Base-by-base conservation (phyloP, 2,113 vertebrate genomes). In the Hippocampus comes region DNA sequence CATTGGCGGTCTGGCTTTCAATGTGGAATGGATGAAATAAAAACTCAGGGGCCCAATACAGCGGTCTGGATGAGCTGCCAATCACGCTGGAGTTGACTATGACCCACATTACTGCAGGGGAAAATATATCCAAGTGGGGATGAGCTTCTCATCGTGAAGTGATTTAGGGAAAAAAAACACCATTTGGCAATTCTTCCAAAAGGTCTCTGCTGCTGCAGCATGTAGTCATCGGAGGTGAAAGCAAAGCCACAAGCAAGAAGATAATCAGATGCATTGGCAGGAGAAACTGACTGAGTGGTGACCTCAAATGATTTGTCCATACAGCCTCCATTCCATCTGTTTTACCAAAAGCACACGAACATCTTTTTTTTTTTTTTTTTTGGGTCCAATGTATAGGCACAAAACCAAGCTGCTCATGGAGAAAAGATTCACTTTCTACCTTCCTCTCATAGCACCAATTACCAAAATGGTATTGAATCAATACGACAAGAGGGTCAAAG, bases 71-170 rank as follows among this genome's bases (percentile, higher is more conserved):
- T 15, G 68, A 84, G 56, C 6, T 9, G 68, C 11, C 60, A 81
- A 65, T 72, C 70, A 48, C 59, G 61, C 67, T 73, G 64, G 70
- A 74, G 71, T 73, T 56, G 70, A 79, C 59, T 7, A 11, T 84
- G 81, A 84, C 84, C 86, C 78, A 88, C 64, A 86, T 89, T 77
- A 80, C 73, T 64, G 66, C 49, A 3, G 74, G 76, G 70, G 77
- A 71, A 71, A 63, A 81, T 84, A 80, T 75, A 88, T 89, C 87
- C 84, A 71, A 85, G 82, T 6, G 7, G 59, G 74, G 86, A 86
- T 85, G 77, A 84, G 81, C 70, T 77, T 67, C 70, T 80, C 78
- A 48, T 88, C 68, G n/a, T 30, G 72, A 70, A 78, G 78, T 25
- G 49, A 75, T 86, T 86, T 38, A 65, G 71, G 14, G 25, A 2